Conservation (phyloP, 2,797 vertebrate species). For the Taeniopygia guttata region DNA sequence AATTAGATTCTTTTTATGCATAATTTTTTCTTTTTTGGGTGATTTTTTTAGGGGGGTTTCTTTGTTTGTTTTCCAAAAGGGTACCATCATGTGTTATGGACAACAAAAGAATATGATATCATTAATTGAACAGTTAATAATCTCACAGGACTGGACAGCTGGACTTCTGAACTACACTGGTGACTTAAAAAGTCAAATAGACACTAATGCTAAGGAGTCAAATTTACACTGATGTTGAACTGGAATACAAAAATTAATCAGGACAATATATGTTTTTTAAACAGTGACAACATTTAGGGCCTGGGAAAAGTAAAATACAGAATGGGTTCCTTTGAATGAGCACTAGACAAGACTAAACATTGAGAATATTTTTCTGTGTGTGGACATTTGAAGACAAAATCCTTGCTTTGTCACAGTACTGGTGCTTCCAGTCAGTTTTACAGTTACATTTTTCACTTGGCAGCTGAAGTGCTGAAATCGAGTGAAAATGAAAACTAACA, state of each 20-base stretch:
- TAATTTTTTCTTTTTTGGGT: background rate
- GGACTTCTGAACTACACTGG: background rate
- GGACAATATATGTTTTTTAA: background rate
- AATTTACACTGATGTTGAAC: background rate
- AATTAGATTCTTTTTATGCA: background rate
- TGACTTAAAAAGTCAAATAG: background rate
- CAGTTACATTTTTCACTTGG: slow-evolving; percentile 10
- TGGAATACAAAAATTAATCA: background rate
- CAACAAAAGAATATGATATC: background rate
- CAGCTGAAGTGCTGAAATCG: background rate
- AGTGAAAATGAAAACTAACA: background rate
- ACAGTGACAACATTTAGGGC: background rate
- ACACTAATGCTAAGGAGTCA: background rate
- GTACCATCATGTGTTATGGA: background rate
- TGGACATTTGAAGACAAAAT: background rate
- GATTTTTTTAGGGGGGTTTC: fast-evolving
- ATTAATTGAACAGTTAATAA: background rate
- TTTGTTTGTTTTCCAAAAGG: background rate
- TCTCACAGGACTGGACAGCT: background rate
- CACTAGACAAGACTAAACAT: background rate
- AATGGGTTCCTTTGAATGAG: background rate
- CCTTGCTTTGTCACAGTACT: background rate
- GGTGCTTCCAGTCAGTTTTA: background rate
- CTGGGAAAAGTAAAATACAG: background rate
- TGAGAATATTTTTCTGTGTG: background rate